Conservation (phyloP, 2,797 vertebrate species). For the Cyclopterus lumpus region DNA sequence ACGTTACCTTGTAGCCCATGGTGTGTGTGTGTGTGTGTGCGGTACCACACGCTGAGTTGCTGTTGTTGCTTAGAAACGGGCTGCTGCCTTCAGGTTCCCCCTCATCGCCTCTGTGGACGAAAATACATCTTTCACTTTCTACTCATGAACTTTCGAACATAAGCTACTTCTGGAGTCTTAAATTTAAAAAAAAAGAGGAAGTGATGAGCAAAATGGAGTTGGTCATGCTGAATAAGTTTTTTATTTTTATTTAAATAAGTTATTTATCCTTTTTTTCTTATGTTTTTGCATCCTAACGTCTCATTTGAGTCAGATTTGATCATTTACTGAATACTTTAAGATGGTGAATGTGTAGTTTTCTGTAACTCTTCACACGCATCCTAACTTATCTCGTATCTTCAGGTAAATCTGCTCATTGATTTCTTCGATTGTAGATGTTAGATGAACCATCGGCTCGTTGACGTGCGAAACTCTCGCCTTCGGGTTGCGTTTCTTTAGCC, state of each 20-base stretch:
- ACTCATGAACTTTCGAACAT: not conserved
- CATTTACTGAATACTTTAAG: not conserved
- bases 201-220: not conserved
- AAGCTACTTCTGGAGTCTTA: not conserved
- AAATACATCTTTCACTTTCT: not conserved
- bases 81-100: constrained; percentile 35
- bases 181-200: not conserved
- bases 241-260: not conserved
- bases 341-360: not conserved
- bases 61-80: constrained; percentile 60
- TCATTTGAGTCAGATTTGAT: not conserved
- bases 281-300: not conserved
- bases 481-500: not conserved
- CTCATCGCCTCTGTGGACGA: constrained; percentile 57
- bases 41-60: not conserved
- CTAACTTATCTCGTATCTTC: not conserved
- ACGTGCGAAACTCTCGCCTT: not conserved
- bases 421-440: not conserved
- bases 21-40: not conserved
- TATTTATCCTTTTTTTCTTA: not conserved
- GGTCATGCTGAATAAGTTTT: not conserved
- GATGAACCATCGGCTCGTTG: no score
- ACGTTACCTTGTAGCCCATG: constrained; percentile 78
- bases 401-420: no score
- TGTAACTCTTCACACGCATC: not conserved